phyloP scores from a whole-genome alignment of 2,113 vertebrate species.

The Sminthopsis crassicaudata region DNA sequence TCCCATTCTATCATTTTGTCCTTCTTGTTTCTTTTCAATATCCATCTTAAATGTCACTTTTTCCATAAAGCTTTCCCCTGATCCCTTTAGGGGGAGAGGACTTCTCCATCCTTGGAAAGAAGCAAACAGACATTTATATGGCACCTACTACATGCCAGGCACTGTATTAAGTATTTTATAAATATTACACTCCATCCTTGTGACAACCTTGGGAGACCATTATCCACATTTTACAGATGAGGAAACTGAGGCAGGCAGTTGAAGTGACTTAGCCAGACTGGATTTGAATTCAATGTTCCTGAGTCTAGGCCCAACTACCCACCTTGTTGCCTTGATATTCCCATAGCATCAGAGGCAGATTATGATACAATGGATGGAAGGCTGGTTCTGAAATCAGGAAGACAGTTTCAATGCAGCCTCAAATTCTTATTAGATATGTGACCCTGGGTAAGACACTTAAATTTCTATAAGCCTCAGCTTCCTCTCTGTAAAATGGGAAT shows the following conservation, averaged over 20 bases:
- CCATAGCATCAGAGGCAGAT: not conserved
- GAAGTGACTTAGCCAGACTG: not conserved
- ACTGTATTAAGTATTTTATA: not conserved
- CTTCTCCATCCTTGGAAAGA: not conserved
- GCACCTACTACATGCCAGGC: not conserved
- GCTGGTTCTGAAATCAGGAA: not conserved
- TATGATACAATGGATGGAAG: not conserved
- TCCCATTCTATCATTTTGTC: not conserved
- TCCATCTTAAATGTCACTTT: not conserved
- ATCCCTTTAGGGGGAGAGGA: not conserved
- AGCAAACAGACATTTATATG: not conserved
- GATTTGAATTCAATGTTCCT: not conserved
- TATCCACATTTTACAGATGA: not conserved
- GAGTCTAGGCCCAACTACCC: not conserved
- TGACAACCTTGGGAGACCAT: not conserved
- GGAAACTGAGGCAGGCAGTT: not conserved
- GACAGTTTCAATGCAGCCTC: not conserved
- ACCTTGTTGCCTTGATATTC: not conserved
- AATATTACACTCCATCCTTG: not conserved
- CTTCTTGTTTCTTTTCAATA: not conserved
- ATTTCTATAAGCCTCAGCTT: not conserved
- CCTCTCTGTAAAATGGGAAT: not conserved
- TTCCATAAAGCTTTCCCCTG: not conserved
- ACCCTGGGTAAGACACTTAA: not conserved
- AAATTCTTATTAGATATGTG: not conserved